Evolutionary conservation across 2,797 vertebrate species (phyloP).

Genomic region (Gastrophryne carolinensis): DNA sequence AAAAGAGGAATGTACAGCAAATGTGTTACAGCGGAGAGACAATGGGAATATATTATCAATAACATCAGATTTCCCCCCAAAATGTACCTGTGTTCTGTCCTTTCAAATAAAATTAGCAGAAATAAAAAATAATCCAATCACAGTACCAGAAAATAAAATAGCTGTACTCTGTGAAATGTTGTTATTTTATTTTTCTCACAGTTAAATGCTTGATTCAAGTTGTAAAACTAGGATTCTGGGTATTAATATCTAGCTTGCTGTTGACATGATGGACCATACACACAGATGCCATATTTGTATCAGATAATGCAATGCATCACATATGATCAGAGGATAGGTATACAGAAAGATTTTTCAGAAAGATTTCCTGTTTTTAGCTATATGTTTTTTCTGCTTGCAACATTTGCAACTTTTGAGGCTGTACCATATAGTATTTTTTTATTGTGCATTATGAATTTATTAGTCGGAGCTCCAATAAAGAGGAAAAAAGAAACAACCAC

Average conservation of each 20-base stretch:
- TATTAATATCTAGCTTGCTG: neutral
- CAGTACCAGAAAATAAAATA: constrained; percentile 20
- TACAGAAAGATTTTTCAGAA: no score
- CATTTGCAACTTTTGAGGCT: neutral
- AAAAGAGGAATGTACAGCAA: constrained; percentile 84
- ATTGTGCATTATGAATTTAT: neutral
- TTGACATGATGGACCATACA: constrained; percentile 11
- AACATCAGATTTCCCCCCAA: constrained; percentile 43
- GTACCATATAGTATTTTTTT: no score
- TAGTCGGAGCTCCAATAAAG: neutral
- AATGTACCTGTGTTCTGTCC: constrained; percentile 49
- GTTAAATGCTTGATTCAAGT: neutral
- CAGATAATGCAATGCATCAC: neutral
- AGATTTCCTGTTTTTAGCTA: neutral
- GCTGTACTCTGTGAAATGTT: constrained; percentile 31
- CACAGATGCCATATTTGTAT: constrained; percentile 3
- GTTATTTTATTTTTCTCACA: neutral
- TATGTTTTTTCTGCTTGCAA: constrained; percentile 2
- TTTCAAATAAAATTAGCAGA: constrained; percentile 6
- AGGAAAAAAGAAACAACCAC: neutral
- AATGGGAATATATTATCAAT: constrained; percentile 63
- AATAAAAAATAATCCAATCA: constrained; percentile 13
- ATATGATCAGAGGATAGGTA: constrained; percentile 1
- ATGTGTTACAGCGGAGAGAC: constrained; percentile 73
- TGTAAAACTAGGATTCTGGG: constrained; percentile 2